Base-by-base conservation (phyloP, 2,797 vertebrate genomes). In the Chromobotia macracanthus region DNA sequence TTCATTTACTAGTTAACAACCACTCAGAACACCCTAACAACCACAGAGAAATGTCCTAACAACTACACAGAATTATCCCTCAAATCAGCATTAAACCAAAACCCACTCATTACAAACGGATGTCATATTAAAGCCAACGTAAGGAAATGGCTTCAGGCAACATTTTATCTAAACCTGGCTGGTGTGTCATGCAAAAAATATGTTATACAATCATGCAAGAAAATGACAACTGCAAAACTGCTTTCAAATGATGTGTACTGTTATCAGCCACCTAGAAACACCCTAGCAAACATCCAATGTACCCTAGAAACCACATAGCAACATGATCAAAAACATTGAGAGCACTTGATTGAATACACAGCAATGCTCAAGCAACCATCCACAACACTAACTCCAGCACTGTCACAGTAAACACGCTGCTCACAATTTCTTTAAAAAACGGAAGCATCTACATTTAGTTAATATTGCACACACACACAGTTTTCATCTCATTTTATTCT, bases 401-500 rank as follows among this genome's bases (percentile, higher is more conserved):
- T 18, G 28, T 35, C 15, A 15, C 9, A 15, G 60, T 2, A 28
- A 28, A 31, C 13, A 5, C 2, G 2, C 13, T 18, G 9, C 28
- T 35, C 15, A 35, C 18, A 5, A 25, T 28, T 60, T 60, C 5
- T 31, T 31, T 8, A 15, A 13, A 12, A 23, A 3, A 13, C 31
- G 15, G 12, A 16, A 38, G n/a, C 13, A 35, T 35, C 28, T 4
- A 18, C 8, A 18, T 63, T 35, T 35, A 2, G 28, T 18, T 63
- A 35, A 63, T 11, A 38, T 35, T 63, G 31, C n/a, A 56, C 56
- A 38, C 16, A 61, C 25, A 61, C 56, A 13, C 25, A 18, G 5
- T 61, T 61, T 3, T 15, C 6, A 35, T 9, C 28, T 38, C 2
- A 38, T 35, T 35, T 63, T 82, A 76, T 70, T 78, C 10, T 19